Evolutionary conservation across 1,140 invertebrate genomes (phyloP), one percentile per base, ranked within the genome.

Genomic region (Mactra quadrangularis): DNA sequence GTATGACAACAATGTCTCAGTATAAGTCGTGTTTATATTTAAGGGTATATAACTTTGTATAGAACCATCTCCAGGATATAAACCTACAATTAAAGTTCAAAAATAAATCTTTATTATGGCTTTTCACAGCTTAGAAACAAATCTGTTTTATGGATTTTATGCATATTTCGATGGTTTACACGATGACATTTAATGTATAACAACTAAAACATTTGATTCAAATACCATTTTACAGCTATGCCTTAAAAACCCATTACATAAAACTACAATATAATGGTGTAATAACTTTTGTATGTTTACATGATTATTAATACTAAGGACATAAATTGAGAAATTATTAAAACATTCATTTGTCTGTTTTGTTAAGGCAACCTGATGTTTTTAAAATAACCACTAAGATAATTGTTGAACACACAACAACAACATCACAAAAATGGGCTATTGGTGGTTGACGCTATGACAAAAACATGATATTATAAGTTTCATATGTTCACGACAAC

Each of bases 11-110:
- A 19, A 27, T 25, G 62, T 31, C 55, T 41, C 52, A 7, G 13
- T 38, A 17, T 29, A 3, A n/a, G 11, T 35, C 4, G 33, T 7
- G 1, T 38, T 11, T 0, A 55, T n/a, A 17, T 53, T 38, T 0
- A 57, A 35, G 38, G 6, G 38, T 15, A 41, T 41, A 68, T 25
- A 66, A n/a, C 53, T 17, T 38, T 66, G 19, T 3, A 78, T 45
- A 27, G 60, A 53, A 7, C 27, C 25, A 31, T 76, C 74, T 15
- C 38, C 45, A 4, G 19, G 41, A 1, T 35, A 62, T 9, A n/a
- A 31, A 13, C 74, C 74, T 76, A 27, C 3, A 1, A 31, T 38
- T 59, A 17, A 45, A 57, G 25, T 27, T 41, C 7, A 62, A 17
- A 66, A 13, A 33, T 1, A 3, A 17, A 62, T 19, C 31, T 33